Evolutionary conservation across 2,797 vertebrate genomes (phyloP).

Genomic region (Chrosomus eos): DNA sequence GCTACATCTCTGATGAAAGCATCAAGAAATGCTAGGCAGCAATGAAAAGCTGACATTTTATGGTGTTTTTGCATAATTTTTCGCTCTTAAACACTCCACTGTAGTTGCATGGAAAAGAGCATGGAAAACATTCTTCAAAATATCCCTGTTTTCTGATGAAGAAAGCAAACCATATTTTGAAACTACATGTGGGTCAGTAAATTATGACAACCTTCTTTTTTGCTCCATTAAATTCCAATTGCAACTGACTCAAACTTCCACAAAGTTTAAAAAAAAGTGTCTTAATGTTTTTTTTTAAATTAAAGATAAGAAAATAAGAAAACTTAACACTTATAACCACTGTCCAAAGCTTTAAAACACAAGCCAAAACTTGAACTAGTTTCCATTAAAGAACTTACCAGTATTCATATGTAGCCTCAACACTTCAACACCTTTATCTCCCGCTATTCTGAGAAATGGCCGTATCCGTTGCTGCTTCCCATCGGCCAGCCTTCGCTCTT

Average conservation of each 20-base stretch:
- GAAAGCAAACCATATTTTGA: neutral
- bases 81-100: neutral
- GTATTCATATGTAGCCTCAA: neutral
- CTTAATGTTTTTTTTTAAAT: neutral
- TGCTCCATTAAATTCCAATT: neutral
- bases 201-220: neutral
- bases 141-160: neutral
- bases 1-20: neutral
- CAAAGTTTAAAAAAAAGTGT: neutral
- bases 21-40: neutral
- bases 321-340: neutral
- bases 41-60: neutral
- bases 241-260: neutral
- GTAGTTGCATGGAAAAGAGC: neutral
- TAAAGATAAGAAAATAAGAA: no score
- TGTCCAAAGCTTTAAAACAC: neutral
- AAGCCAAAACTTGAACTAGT: neutral
- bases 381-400: conserved; percentile 42
- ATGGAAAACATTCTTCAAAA: neutral
- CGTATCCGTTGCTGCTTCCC: neutral
- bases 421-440: conserved; percentile 5
- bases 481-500: conserved; percentile 20
- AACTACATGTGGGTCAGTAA: neutral
- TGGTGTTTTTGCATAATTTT: neutral
- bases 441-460: conserved; percentile 2